Percentiles rank a stretch among this genome's conserved stretches.
Evolutionary conservation across 2,113 vertebrate genomes (phyloP).

Genomic region (Oreochromis tanganicae): DNA sequence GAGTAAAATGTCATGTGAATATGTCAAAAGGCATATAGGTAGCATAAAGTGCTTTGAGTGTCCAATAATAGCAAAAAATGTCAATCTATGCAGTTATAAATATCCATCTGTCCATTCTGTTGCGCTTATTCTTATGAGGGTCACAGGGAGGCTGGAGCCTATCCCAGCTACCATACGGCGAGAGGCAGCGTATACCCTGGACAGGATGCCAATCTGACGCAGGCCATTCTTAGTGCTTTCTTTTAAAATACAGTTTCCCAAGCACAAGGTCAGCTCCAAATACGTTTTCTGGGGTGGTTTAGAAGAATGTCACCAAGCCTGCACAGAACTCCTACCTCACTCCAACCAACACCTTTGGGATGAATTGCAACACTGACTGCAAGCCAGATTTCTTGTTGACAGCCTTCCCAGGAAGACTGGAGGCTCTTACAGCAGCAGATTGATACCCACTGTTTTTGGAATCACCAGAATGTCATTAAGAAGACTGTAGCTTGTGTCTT

Average conservation of each 20-base stretch:
- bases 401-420: background rate
- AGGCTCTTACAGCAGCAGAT: background rate
- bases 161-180: background rate
- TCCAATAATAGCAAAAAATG: background rate
- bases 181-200: fast-evolving
- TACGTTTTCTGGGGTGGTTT: background rate
- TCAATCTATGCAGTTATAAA: fast-evolving
- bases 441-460: background rate
- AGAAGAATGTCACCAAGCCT: background rate
- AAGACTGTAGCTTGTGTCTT: background rate
- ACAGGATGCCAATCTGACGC: background rate
- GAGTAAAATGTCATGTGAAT: background rate
- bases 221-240: background rate
- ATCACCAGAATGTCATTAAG: background rate
- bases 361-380: background rate
- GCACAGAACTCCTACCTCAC: background rate
- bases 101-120: background rate
- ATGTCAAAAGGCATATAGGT: background rate
- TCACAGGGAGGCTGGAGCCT: background rate
- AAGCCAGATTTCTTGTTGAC: background rate
- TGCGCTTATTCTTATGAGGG: background rate
- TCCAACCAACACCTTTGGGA: background rate
- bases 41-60: background rate
- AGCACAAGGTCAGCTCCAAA: background rate
- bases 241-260: background rate